phyloP scores from a whole-genome alignment of 2,888 invertebrate species.

The Trissolcus japonicus region DNA sequence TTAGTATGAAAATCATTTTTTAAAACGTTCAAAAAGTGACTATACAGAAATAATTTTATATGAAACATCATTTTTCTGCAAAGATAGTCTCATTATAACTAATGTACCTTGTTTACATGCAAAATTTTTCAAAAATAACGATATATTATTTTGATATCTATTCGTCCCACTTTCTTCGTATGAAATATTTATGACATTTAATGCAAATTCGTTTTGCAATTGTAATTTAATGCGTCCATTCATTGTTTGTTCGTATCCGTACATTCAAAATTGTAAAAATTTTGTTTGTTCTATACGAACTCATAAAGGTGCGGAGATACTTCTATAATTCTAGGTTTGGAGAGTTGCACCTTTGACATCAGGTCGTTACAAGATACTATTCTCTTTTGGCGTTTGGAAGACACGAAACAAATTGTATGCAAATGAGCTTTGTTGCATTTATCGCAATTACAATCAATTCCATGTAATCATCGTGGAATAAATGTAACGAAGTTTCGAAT shows the following conservation, averaged over 20 bases:
- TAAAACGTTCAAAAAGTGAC: too few relatives aligned
- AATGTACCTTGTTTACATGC: too few relatives aligned
- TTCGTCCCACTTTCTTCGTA: not conserved
- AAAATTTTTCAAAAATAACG: not conserved
- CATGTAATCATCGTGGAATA: too few relatives aligned
- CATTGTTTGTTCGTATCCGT: too few relatives aligned
- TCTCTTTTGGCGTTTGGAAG: slow-evolving; percentile 25
- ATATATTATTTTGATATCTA: not conserved
- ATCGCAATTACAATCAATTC: slow-evolving; percentile 9
- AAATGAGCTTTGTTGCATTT: slow-evolving; percentile 34
- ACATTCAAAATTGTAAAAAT: not conserved
- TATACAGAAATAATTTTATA: too few relatives aligned
- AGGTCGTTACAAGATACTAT: slow-evolving; percentile 12
- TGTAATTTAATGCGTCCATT: too few relatives aligned
- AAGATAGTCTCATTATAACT: too few relatives aligned
- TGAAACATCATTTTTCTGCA: too few relatives aligned
- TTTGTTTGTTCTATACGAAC: slow-evolving; percentile 8
- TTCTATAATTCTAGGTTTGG: slow-evolving; percentile 37
- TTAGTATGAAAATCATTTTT: too few relatives aligned
- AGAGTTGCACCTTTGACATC: slow-evolving; percentile 21
- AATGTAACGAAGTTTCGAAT: too few relatives aligned
- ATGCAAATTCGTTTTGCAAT: not conserved
- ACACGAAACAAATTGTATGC: slow-evolving; percentile 44
- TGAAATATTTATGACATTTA: not conserved
- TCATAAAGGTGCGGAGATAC: slow-evolving; percentile 29